Evolutionary conservation across 2,113 vertebrate genomes (phyloP).

Genomic region (Apteryx owenii): DNA sequence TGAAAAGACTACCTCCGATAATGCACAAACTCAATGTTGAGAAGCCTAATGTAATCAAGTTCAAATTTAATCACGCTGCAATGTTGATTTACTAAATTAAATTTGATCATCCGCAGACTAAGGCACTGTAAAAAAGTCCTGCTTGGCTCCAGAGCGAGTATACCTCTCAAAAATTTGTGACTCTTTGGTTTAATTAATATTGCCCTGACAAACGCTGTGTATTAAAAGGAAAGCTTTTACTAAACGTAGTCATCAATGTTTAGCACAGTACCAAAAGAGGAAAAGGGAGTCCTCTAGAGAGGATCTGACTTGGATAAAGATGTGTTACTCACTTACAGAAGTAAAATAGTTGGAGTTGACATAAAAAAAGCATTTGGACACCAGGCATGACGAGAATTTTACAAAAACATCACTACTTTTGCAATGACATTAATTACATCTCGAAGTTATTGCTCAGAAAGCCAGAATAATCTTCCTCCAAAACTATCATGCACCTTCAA

Average conservation of each 20-base stretch:
- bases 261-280: neutral
- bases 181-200: neutral
- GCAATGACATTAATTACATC: neutral
- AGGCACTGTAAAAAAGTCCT: constrained; percentile 5
- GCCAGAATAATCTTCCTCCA: constrained; percentile 8
- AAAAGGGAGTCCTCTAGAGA: neutral
- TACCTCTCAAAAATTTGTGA: neutral
- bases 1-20: constrained; percentile 71
- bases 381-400: neutral
- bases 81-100: constrained; percentile 69
- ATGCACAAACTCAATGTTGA: constrained; percentile 48
- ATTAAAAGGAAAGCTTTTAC: neutral
- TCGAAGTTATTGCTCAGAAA: constrained; percentile 13
- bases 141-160: neutral
- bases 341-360: neutral
- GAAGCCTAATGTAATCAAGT: constrained; percentile 70
- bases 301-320: neutral
- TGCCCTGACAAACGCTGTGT: neutral
- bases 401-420: neutral
- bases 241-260: neutral
- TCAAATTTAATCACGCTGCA: constrained; percentile 67
- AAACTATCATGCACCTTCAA: constrained; percentile 1
- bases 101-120: constrained; percentile 60
- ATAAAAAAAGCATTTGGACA: neutral
- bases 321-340: neutral